Evolutionary conservation across 1,140 invertebrate genomes (phyloP).

Genomic region (Meloidogyne exigua): DNA sequence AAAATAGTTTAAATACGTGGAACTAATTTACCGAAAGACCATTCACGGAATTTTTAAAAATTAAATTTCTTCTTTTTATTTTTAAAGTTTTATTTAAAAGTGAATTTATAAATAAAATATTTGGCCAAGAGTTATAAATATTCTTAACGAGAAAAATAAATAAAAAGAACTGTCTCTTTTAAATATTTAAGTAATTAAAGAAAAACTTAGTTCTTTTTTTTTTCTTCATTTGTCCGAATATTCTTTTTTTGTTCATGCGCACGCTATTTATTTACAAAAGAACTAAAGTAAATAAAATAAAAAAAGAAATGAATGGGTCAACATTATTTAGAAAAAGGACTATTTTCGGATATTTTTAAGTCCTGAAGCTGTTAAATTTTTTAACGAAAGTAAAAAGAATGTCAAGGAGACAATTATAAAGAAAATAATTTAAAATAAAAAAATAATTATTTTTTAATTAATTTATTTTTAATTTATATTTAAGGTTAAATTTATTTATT

Average conservation of each 20-base stretch:
- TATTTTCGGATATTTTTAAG: conserved; percentile 7
- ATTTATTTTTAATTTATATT: too few species aligned
- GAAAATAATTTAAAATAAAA: conserved; percentile 5
- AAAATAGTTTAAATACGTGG: too few species aligned
- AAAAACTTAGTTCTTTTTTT: not conserved
- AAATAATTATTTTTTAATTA: too few species aligned
- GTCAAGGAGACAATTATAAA: not conserved
- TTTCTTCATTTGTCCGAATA: not conserved
- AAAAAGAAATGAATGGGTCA: conserved; percentile 4
- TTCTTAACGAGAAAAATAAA: too few species aligned
- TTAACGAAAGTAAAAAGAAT: conserved; percentile 5
- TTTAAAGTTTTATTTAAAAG: too few species aligned
- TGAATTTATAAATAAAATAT: too few species aligned
- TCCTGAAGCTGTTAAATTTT: conserved; percentile 7
- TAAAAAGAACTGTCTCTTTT: not conserved
- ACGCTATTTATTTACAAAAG: not conserved
- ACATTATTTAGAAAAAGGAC: not conserved
- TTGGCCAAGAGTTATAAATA: too few species aligned
- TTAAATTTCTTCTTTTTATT: too few species aligned
- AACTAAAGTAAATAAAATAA: not conserved
- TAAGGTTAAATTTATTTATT: too few species aligned
- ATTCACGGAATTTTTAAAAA: too few species aligned
- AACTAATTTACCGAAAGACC: too few species aligned
- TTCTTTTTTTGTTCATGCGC: not conserved
- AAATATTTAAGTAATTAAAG: not conserved